Evolutionary conservation across 2,888 invertebrate species (phyloP).

Genomic region (Plebejus melissa): DNA sequence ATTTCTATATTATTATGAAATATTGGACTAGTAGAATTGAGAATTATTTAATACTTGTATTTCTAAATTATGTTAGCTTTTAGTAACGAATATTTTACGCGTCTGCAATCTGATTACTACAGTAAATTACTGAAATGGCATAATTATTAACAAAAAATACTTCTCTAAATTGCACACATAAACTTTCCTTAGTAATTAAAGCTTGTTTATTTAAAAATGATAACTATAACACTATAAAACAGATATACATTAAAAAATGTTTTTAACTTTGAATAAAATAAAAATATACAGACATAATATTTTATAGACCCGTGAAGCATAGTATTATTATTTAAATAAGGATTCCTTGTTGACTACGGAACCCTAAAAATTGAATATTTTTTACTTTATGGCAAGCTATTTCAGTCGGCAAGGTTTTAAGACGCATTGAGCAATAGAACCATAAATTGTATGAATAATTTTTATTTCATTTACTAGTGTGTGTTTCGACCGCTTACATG

Average conservation of each 20-base stretch:
- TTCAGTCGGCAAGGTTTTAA: not conserved
- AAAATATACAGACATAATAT: no score
- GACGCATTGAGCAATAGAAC: not conserved
- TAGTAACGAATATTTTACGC: not conserved
- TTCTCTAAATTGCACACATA: not conserved
- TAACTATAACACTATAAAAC: not conserved
- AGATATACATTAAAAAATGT: not conserved
- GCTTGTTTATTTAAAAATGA: not conserved
- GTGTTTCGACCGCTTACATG: not conserved
- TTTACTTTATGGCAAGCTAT: not conserved
- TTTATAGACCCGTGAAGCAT: no score
- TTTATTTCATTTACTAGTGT: not conserved
- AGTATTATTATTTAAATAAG: no score
- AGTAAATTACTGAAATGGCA: not conserved
- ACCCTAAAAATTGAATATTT: no score
- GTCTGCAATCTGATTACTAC: not conserved
- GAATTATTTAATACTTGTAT: not conserved
- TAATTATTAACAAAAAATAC: not conserved
- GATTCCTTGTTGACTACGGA: no score
- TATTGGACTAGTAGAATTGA: slow-evolving; percentile 6
- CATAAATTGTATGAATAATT: not conserved
- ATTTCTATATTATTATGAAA: not conserved
- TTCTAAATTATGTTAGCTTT: not conserved
- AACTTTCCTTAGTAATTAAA: not conserved
- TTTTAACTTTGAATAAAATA: not conserved